Conservation (phyloP, 2,113 vertebrate genomes). For the Varanus salvator region DNA sequence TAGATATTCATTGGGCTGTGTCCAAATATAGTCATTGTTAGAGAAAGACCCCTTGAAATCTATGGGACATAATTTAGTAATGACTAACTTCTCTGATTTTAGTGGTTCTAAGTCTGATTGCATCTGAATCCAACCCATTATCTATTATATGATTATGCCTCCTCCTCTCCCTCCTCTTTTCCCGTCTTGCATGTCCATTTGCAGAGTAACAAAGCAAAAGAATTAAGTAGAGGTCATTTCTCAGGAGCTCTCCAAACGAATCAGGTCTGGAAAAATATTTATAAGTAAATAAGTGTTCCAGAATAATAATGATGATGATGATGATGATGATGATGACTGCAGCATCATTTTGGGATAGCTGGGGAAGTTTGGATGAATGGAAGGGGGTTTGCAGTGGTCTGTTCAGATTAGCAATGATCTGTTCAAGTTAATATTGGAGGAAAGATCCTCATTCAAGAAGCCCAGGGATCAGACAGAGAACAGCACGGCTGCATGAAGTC, state of each 20-base stretch:
- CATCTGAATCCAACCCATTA: conserved; percentile 59
- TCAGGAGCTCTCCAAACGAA: conserved; percentile 64
- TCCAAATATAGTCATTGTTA: no score
- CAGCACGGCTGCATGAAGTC: no score
- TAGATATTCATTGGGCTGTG: conserved; percentile 32
- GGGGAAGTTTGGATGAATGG: background rate
- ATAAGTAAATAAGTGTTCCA: conserved; percentile 72
- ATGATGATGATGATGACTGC: no score
- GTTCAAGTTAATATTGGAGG: background rate
- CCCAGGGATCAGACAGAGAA: background rate
- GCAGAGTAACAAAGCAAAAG: conserved; percentile 65
- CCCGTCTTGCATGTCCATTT: conserved; percentile 38
- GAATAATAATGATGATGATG: no score
- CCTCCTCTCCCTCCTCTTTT: background rate
- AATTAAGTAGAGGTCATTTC: conserved; percentile 67
- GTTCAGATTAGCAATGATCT: no score
- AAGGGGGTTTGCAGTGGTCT: background rate
- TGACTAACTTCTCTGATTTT: no score
- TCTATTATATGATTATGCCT: conserved; percentile 36
- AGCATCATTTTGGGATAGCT: no score
- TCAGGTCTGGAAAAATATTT: conserved; percentile 72
- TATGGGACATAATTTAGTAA: no score
- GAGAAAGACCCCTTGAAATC: no score
- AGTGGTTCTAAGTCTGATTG: no score
- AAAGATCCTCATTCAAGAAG: background rate